Base-by-base conservation (phyloP, 1,140 invertebrate genomes). In the Rhynchophorus ferrugineus region DNA sequence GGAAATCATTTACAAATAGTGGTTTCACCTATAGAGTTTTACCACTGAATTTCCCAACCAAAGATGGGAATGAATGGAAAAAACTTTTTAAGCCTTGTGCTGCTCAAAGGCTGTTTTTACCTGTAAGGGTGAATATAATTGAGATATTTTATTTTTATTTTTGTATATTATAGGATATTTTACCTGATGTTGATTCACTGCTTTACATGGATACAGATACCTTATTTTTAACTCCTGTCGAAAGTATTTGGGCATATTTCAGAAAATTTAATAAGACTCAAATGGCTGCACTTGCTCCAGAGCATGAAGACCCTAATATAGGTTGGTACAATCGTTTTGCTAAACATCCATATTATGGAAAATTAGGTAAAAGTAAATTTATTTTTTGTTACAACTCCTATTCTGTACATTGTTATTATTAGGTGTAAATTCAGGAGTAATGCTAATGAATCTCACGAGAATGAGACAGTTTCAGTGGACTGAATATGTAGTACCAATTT, bases 281-380 rank as follows among this genome's bases (percentile, higher is more conserved):
- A 64, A 80, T 96, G 61, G 90, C 90, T 38, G 92, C 86, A 1
- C 70, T 96, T 52, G 79, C 88, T 17, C 82, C 88, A 2, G 94
- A 97, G 71, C 85, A 92, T 71, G 92, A 96, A 69, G 90, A 94
- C 69, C 79, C 82, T 9, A 87, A 88, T 63, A 84, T 89, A 34
- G 92, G 91, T 1, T 98, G 94, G 94, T 98, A 98, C 69, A 94
- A 94, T 61, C 73, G 92, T 57, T 95, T 96, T 77, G 93, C 93
- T 0, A 84, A 86, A 57, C 92, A 96, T 77, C 94, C 94, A 0
- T 98, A 86, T 71, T 95, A 91, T 79, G 89, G 88, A 58, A 82
- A 82, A 69, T 73, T 90, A 66, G 87, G 85, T 87, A 73, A 69
- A 55, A 62, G 24, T 38, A 20, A 37, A 45, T 46, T 46, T 33